A percentile compares a stretch with the other conserved stretches of the same genome.
These are phyloP conservation scores for Heliocidaris tuberculata DNA, from an alignment of 35 echinoderm and acorn worm species.

Conservation along the genomic window DNA sequence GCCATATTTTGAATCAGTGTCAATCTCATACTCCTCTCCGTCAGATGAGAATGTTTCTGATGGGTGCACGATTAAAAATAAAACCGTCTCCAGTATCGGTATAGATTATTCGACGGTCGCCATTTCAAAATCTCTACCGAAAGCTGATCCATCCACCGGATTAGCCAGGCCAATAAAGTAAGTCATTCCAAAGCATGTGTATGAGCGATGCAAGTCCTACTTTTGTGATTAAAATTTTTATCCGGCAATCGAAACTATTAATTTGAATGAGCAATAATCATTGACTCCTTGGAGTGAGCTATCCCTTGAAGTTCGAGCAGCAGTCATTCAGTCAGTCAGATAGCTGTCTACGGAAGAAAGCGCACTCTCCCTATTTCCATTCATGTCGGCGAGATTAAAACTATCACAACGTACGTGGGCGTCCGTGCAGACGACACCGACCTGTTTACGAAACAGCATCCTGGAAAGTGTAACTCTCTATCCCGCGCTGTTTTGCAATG, in stretches of 20 bases:
- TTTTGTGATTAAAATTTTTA: background rate
- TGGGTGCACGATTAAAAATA: background rate
- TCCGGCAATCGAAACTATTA: background rate
- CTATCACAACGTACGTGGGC: background rate
- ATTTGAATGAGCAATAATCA: background rate
- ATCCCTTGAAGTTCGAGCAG: background rate
- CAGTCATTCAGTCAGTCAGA: background rate
- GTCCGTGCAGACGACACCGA: background rate
- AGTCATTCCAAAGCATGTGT: background rate
- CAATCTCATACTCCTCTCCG: background rate
- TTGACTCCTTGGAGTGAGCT: background rate
- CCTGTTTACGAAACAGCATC: background rate
- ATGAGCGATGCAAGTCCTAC: background rate
- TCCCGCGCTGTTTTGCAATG: background rate
- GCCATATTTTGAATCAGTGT: background rate
- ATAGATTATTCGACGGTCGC: background rate
- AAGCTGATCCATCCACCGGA: background rate
- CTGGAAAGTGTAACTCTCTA: background rate
- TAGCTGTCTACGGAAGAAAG: constrained; percentile 1
- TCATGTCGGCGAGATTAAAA: background rate
- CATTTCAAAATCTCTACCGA: background rate
- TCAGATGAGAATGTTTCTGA: background rate
- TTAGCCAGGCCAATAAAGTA: background rate
- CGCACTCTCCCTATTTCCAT: background rate
- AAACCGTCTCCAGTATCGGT: background rate